A percentile compares a stretch with the other conserved stretches of the same genome.
Evolutionary conservation across 2,113 vertebrate species (phyloP).

Genomic region (Dendrocopos noguchii): DNA sequence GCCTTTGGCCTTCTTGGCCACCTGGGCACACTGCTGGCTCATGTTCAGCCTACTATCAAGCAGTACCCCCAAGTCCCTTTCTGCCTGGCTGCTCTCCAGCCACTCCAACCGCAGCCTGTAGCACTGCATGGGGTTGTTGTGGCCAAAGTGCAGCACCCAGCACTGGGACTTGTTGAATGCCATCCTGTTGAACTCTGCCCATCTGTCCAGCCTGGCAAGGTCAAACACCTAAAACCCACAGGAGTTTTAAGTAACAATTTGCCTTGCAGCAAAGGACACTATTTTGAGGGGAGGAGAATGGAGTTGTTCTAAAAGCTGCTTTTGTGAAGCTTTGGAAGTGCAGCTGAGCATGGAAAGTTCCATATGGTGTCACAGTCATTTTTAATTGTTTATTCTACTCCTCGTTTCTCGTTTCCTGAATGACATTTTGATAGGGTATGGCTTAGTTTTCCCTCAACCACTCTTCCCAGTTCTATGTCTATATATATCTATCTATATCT

Average conservation of each 20-base stretch:
- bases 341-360: not conserved
- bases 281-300: not conserved
- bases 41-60: too few species aligned
- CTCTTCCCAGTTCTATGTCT: not conserved
- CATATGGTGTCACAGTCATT: not conserved
- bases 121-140: too few species aligned
- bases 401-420: not conserved
- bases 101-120: too few species aligned
- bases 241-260: not conserved
- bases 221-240: not conserved
- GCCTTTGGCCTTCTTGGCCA: too few species aligned
- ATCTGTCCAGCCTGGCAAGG: too few species aligned
- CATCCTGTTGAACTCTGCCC: too few species aligned
- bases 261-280: not conserved
- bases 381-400: conserved; percentile 13
- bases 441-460: not conserved
- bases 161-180: too few species aligned
- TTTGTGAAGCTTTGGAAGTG: not conserved
- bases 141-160: too few species aligned
- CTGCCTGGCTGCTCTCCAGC: too few species aligned
- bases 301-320: not conserved
- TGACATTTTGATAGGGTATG: not conserved
- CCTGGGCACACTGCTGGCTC: too few species aligned
- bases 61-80: too few species aligned
- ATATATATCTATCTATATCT: not conserved